These are phyloP conservation scores for Eilema caniola DNA, from an alignment of 2,888 invertebrate species.

Conservation along the genomic window DNA sequence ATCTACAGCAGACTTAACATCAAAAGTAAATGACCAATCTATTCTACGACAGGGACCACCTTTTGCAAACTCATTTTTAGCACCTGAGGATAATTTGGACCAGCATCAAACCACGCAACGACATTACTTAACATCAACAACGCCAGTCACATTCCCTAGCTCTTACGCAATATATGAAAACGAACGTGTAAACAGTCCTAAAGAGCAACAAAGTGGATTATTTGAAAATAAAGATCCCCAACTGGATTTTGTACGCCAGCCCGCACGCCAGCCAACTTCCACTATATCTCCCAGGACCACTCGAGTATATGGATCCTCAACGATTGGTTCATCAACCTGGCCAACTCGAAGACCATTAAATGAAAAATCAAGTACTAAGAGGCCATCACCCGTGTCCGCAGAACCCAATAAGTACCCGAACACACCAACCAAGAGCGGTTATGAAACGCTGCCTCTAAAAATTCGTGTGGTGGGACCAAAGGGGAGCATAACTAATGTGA, in stretches of 20 bases:
- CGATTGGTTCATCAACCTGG: neutral
- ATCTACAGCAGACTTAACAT: conserved; percentile 21
- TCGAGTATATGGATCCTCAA: neutral
- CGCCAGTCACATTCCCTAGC: conserved; percentile 36
- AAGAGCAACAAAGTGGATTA: conserved; percentile 30
- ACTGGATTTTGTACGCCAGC: conserved; percentile 12
- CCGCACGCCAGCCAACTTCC: conserved; percentile 30
- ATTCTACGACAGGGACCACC: conserved; percentile 19
- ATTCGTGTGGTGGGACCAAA: conserved; percentile 73
- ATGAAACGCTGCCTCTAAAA: conserved; percentile 50
- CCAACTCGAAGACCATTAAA: conserved; percentile 2
- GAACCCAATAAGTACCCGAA: neutral
- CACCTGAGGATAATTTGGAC: conserved; percentile 26
- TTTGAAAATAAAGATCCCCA: conserved; percentile 21
- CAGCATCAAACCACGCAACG: conserved; percentile 15
- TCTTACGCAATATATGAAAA: conserved; percentile 66
- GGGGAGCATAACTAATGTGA: conserved; percentile 73
- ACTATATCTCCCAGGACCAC: conserved; percentile 30
- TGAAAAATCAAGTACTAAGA: neutral
- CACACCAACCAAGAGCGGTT: neutral
- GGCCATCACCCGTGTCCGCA: neutral
- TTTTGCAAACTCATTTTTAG: conserved; percentile 14
- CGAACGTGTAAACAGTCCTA: conserved; percentile 50
- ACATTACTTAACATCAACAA: conserved; percentile 21
- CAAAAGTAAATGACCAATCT: conserved; percentile 16